Percentiles rank a stretch among this genome's conserved stretches.
Evolutionary conservation across 2,888 invertebrate genomes (phyloP).

Genomic region (Alentia gelatinosa): DNA sequence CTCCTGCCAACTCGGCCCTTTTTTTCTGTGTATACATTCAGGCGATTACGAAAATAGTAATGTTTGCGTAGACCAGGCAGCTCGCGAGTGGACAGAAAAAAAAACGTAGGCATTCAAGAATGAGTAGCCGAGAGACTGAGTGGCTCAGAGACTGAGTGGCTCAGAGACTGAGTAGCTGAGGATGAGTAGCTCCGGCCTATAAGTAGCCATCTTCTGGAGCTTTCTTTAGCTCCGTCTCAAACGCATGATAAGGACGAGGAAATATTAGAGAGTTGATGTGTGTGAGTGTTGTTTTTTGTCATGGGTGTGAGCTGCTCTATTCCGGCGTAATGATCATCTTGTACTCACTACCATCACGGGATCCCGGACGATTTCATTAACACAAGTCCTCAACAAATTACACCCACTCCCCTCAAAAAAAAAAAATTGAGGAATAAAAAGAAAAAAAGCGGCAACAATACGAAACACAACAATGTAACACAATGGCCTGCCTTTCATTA

Average conservation of each 20-base stretch:
- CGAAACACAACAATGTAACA: constrained; percentile 27
- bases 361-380: background rate
- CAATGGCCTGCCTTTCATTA: constrained; percentile 12
- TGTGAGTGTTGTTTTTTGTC: too few relatives aligned
- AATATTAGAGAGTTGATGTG: background rate
- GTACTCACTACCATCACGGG: background rate
- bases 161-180: background rate
- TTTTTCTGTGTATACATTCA: background rate
- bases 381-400: constrained; percentile 3
- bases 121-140: background rate
- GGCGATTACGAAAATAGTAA: background rate
- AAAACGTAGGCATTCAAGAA: background rate
- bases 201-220: too few relatives aligned
- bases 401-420: too few relatives aligned
- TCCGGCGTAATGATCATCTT: constrained; percentile 4
- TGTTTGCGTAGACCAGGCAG: background rate
- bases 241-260: constrained; percentile 2
- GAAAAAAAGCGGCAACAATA: background rate
- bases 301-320: too few relatives aligned
- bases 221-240: background rate
- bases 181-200: background rate
- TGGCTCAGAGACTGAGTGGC: background rate
- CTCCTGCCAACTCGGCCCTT: background rate
- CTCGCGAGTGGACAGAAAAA: background rate
- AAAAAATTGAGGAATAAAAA: too few relatives aligned